Conservation (phyloP, 2,797 vertebrate species). For the Danio jaintianensis region DNA sequence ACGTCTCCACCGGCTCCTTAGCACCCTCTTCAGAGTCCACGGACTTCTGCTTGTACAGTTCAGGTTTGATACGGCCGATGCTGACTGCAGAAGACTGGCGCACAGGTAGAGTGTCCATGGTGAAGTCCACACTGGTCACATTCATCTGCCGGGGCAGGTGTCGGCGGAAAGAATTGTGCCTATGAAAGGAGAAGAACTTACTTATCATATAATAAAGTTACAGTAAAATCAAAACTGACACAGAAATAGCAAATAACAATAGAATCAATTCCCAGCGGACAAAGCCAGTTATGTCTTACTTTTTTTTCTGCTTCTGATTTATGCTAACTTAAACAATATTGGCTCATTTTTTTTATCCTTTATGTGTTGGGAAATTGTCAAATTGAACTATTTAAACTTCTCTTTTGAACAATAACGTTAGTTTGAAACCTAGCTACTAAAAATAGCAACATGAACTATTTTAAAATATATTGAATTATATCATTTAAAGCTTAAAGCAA, state of each 20-base stretch:
- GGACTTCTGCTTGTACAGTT: constrained; percentile 98
- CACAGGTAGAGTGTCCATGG: constrained; percentile 87
- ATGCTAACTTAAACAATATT: not conserved
- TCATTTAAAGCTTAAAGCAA: not conserved
- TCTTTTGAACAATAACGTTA: not conserved
- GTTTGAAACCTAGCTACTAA: not conserved
- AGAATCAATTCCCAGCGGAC: too few species aligned
- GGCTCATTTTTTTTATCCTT: not conserved
- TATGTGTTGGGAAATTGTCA: not conserved
- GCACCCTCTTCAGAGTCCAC: constrained; percentile 91
- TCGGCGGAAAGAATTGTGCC: constrained; percentile 97
- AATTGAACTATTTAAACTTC: not conserved
- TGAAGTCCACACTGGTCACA: constrained; percentile 96
- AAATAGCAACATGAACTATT: not conserved
- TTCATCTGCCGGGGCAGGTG: constrained; percentile 97
- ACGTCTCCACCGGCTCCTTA: constrained; percentile 86
- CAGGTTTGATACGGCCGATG: constrained; percentile 96
- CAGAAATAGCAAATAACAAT: too few species aligned
- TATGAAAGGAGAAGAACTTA: constrained; percentile 64
- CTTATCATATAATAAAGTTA: too few species aligned
- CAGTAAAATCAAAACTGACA: too few species aligned
- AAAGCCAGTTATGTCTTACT: too few species aligned
- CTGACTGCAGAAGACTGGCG: constrained; percentile 91
- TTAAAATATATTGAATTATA: not conserved
- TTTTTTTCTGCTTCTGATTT: too few species aligned